Conservation (phyloP, 2,888 invertebrate genomes). For the Gymnoscelis rufifasciata region DNA sequence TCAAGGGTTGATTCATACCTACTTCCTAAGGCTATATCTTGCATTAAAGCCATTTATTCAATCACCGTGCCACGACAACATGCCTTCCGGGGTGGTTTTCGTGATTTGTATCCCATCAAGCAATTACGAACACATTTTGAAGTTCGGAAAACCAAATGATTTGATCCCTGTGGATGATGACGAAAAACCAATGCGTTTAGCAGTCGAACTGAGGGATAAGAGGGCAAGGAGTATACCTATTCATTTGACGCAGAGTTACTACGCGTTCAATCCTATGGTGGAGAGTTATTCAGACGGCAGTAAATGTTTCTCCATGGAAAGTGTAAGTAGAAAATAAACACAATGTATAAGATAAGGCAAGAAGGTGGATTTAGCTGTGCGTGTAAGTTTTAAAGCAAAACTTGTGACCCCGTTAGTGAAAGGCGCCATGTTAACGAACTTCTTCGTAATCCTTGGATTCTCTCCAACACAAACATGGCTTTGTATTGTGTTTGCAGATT, state of each 20-base stretch:
- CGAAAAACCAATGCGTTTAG: conserved; percentile 49
- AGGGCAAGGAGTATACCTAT: conserved; percentile 62
- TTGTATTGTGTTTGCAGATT: conserved; percentile 61
- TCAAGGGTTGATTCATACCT: conserved; percentile 13
- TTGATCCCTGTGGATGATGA: conserved; percentile 43
- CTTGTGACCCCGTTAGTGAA: neutral
- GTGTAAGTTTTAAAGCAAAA: neutral
- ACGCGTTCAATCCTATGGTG: conserved; percentile 49
- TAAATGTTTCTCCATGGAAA: conserved; percentile 83
- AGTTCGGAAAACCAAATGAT: conserved; percentile 69
- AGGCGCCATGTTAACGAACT: neutral
- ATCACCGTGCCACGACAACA: conserved; percentile 27
- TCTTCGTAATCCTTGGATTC: too few relatives aligned
- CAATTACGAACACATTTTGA: conserved; percentile 81
- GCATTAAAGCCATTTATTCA: too few relatives aligned
- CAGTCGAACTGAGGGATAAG: conserved; percentile 62
- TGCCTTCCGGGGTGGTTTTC: conserved; percentile 83
- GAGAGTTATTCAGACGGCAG: conserved; percentile 66
- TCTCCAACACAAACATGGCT: too few relatives aligned
- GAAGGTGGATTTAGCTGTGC: neutral
- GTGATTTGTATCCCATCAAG: conserved; percentile 84
- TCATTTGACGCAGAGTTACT: conserved; percentile 60
- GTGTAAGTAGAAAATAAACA: conserved; percentile 72
- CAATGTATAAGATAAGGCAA: neutral
- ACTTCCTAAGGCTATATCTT: too few relatives aligned